Evolutionary conservation across 2,113 vertebrate genomes (phyloP).

Genomic region (Alethe diademata): DNA sequence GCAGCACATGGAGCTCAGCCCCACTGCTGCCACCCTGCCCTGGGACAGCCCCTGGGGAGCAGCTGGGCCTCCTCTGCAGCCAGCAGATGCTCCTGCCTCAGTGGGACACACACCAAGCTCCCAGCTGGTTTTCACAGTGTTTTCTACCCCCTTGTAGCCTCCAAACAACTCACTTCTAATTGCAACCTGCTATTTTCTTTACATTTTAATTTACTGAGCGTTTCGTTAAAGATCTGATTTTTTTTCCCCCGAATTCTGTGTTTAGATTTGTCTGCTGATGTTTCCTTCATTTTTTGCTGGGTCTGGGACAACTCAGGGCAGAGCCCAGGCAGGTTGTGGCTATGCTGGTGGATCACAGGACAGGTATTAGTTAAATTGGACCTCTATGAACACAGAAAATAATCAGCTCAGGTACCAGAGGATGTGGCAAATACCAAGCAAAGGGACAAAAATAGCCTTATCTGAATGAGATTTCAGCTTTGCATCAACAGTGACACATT

Average conservation of each 20-base stretch:
- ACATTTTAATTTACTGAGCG: not conserved
- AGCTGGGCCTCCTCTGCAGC: not conserved
- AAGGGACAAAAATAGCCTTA: not conserved
- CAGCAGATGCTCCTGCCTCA: not conserved
- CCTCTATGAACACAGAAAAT: not conserved
- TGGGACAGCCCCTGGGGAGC: rapidly evolving
- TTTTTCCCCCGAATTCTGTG: not conserved
- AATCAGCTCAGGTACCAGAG: not conserved
- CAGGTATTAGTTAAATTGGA: not conserved
- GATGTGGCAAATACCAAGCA: not conserved
- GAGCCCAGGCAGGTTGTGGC: not conserved
- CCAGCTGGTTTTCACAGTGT: not conserved
- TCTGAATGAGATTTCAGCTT: not conserved
- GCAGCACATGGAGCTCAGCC: not conserved
- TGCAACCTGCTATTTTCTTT: not conserved
- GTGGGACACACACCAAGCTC: not conserved
- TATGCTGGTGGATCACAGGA: not conserved
- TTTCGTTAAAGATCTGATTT: not conserved
- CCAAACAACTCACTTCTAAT: not conserved
- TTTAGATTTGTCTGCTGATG: not conserved
- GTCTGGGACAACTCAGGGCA: not conserved
- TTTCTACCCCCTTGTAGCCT: not conserved
- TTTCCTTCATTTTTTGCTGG: not conserved
- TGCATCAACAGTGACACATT: not conserved
- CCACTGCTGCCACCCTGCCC: rapidly evolving